Conservation (phyloP, 92 coral and sea anemone genomes). For the Heliopora coerulea region DNA sequence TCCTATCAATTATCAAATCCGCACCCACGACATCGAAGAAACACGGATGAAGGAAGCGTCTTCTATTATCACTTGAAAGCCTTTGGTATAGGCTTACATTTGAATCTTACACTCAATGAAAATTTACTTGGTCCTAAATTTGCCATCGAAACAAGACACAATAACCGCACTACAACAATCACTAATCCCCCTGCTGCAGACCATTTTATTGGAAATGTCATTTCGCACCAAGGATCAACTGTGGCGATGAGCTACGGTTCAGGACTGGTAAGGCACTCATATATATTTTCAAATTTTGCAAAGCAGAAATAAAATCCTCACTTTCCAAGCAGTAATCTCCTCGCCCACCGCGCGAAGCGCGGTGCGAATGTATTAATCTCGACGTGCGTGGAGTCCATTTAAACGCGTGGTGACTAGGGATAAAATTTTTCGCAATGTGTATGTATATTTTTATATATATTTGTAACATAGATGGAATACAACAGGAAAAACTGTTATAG, state of each 20-base stretch:
- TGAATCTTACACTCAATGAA: conserved; percentile 60
- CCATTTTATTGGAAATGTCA: conserved; percentile 75
- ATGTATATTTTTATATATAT: no score
- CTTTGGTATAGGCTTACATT: conserved; percentile 65
- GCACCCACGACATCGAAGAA: conserved; percentile 63
- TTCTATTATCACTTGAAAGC: conserved; percentile 75
- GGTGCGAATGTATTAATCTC: no score
- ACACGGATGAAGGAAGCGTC: conserved; percentile 42
- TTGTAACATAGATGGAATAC: no score
- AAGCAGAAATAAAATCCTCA: no score
- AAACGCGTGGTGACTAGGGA: no score
- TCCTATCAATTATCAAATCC: conserved; percentile 61
- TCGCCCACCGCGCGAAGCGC: no score
- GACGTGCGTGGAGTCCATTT: no score
- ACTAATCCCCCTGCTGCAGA: conserved; percentile 40
- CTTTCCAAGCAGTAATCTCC: no score
- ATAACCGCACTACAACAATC: conserved; percentile 66
- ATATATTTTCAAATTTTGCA: no score
- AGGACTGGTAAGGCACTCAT: conserved; percentile 44
- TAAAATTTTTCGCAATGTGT: no score
- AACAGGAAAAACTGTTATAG: no score
- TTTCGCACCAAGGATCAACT: conserved; percentile 71
- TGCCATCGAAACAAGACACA: conserved; percentile 61
- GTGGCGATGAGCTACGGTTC: conserved; percentile 48
- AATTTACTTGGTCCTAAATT: conserved; percentile 56